Evolutionary conservation across 2,113 vertebrate genomes (phyloP).

Genomic region (Climacteris rufus): DNA sequence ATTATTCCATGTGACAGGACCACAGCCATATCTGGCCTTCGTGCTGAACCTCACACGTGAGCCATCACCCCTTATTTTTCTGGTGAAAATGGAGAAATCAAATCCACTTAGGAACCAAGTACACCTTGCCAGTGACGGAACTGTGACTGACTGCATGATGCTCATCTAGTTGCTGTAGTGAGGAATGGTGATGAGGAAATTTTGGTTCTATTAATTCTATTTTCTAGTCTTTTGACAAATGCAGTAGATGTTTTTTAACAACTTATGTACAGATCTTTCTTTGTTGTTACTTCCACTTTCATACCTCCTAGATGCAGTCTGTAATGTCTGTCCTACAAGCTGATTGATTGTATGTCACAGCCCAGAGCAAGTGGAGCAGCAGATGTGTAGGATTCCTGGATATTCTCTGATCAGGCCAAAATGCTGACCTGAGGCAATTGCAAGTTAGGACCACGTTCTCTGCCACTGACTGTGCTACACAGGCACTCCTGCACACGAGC

Average conservation of each 20-base stretch:
- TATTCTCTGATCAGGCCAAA: neutral
- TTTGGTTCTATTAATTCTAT: neutral
- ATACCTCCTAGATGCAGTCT: neutral
- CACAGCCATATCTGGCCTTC: neutral
- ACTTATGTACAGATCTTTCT: neutral
- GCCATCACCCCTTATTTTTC: neutral
- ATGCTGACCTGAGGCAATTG: neutral
- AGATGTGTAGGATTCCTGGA: neutral
- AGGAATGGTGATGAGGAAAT: neutral
- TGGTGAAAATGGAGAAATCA: neutral
- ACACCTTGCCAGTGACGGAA: neutral
- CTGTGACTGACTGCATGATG: neutral
- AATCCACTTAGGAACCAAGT: neutral
- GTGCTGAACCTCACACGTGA: neutral
- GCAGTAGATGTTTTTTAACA: neutral
- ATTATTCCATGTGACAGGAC: neutral
- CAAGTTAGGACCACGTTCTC: neutral
- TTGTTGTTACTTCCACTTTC: neutral
- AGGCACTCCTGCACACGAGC: neutral
- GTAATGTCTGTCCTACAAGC: neutral
- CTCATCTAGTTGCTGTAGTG: neutral
- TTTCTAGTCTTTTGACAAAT: neutral
- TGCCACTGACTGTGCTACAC: neutral
- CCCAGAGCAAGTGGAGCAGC: neutral
- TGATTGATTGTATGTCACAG: neutral